Evolutionary conservation across 1,140 invertebrate genomes (phyloP), one percentile per base, ranked within the genome.

Genomic region (Hyphantria cunea): DNA sequence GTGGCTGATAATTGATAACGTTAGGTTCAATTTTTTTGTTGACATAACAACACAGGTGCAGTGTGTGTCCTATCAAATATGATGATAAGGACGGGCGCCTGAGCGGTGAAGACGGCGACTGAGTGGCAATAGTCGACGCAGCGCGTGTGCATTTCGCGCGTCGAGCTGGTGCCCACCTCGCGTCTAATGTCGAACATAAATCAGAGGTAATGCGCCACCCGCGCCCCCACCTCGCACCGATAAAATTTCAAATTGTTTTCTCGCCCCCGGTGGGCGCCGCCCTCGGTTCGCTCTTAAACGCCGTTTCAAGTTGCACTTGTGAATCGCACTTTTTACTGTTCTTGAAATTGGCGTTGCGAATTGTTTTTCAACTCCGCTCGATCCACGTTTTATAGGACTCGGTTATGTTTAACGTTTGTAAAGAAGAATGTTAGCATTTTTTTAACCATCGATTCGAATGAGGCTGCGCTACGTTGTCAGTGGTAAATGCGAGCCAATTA

Each of bases 401-500:
- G 45, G 62, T 74, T 74, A 74, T 76, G 73, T 74, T 80, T 66
- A 73, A 67, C 71, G 55, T 72, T 71, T 72, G 68, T 68, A 66
- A 72, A 64, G 64, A 61, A 71, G 72, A 78, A 62, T 58, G 73
- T 66, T 70, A 65, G 69, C 73, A 81, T 84, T 85, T 82, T 82
- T 60, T 51, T 59, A 64, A 81, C 80, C 83, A 81, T 81, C 72
- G 75, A 59, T 55, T 66, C 58, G 60, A 65, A 59, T 68, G 74
- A 73, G 73, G 71, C 72, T 69, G 74, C 76, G 76, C 76, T 75
- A 78, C 71, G 72, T 76, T 90, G 88, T 84, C 88, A 86, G 79
- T 90, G 88, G 82, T 77, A 90, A 90, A 90, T 90, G 88, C 78
- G 86, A 84, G 80, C 78, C 88, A 88, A 90, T 90, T 90, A 90